phyloP scores from a whole-genome alignment of 2,797 vertebrate genomes.

The Sebastes matsubarae region DNA sequence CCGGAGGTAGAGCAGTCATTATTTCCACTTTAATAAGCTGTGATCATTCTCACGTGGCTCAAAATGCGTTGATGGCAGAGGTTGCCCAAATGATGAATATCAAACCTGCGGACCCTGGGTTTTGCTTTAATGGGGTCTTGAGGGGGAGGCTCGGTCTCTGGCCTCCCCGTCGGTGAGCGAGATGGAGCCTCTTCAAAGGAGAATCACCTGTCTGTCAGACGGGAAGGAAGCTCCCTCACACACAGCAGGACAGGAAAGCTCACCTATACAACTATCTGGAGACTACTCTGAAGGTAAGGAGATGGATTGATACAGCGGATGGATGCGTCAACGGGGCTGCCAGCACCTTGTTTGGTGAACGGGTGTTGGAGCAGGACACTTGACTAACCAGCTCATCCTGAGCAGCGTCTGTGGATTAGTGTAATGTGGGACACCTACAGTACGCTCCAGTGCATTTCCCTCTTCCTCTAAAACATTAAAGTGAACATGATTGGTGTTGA shows the following conservation, averaged over 20 bases:
- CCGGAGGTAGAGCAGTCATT: constrained; percentile 82
- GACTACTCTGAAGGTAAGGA: constrained; percentile 14
- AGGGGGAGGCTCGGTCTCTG: constrained; percentile 64
- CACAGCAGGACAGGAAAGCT: constrained; percentile 25
- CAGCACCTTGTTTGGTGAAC: constrained; percentile 4
- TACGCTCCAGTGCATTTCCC: not conserved
- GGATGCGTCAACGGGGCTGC: constrained; percentile 10
- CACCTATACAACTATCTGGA: not conserved
- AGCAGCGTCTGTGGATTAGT: not conserved
- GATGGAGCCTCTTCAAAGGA: constrained; percentile 72
- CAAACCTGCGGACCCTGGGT: constrained; percentile 67
- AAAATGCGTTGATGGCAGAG: constrained; percentile 78
- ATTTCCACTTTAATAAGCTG: constrained; percentile 82
- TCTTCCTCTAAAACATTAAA: not conserved
- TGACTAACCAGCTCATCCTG: constrained; percentile 51
- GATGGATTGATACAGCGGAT: constrained; percentile 1
- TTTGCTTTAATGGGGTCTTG: constrained; percentile 80
- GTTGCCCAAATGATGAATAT: constrained; percentile 76
- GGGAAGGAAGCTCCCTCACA: constrained; percentile 37
- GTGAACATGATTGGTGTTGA: too few species aligned
- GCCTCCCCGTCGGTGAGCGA: constrained; percentile 63
- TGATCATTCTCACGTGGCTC: constrained; percentile 81
- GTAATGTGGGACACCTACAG: not conserved
- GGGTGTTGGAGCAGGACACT: constrained; percentile 34
- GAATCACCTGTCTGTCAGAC: constrained; percentile 65